Evolutionary conservation across 2,888 invertebrate species (phyloP), one percentile per base, ranked within the genome.

Genomic region (Eugnorisma glareosa): DNA sequence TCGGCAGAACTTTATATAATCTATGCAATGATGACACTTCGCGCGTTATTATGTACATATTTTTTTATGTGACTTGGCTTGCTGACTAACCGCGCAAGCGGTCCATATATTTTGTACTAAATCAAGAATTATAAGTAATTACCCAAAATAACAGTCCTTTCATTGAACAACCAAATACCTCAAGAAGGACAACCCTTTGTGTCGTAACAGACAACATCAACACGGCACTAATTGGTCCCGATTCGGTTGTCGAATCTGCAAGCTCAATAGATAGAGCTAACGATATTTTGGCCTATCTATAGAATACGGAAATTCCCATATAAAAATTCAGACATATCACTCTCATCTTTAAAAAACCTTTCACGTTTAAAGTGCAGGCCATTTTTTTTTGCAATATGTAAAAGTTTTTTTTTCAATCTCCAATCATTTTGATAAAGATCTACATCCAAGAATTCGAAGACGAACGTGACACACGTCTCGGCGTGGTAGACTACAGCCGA

Each of bases 191-290:
- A n/a, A n/a, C n/a, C n/a, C n/a, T n/a, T n/a, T n/a, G n/a, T n/a
- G n/a, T n/a, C n/a, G n/a, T n/a, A n/a, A n/a, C n/a, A n/a, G n/a
- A n/a, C n/a, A n/a, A n/a, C n/a, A 78, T 77, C 59, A 43, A 59
- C 59, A 37, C 66, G 80, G 21, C 83, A 31, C 57, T 77, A 77
- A 77, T 77, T 77, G 78, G 51, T 69, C 35, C n/a, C 76, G 45
- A 79, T 63, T 67, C 83, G 66, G 28, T 77, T 69, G 68, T 45
- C 66, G 51, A 51, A 69, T 67, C 61, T 66, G 71, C 67, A 40
- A 35, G n/a, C 45, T 28, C 63, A 54, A 82, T 54, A 61, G 82
- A 81, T 63, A 74, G 43, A 31, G 45, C 13, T 59, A 75, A 59
- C 54, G 45, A 64, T 79, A 79, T 82, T 78, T 63, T 48, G 43